A percentile compares a stretch with the other conserved stretches of the same genome.
Conservation (phyloP, 2,797 vertebrate species). For the Onychomys arenicola region DNA sequence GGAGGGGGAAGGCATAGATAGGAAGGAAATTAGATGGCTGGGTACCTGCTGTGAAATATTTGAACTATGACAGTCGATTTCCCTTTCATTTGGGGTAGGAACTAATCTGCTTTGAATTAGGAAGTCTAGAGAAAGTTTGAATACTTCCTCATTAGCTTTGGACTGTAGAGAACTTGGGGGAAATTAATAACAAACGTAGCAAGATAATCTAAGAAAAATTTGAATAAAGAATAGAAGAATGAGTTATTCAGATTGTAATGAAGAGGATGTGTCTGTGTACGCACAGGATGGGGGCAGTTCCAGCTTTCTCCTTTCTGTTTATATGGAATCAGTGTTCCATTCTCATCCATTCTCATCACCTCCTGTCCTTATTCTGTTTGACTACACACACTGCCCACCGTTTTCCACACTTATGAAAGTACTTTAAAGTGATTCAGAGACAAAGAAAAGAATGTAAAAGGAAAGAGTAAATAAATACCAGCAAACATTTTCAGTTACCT, state of each 20-base stretch:
- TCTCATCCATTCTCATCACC: not conserved
- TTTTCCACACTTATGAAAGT: not conserved
- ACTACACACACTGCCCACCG: not conserved
- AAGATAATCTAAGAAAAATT: not conserved
- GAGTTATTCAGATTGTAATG: not conserved
- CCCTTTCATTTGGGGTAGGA: slow-evolving; percentile 48
- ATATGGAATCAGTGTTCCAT: not conserved
- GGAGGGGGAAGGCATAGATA: not conserved
- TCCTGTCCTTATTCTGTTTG: not conserved
- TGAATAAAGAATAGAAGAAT: not conserved
- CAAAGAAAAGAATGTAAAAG: not conserved
- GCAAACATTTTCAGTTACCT: not conserved
- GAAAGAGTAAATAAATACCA: not conserved
- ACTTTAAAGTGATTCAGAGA: not conserved
- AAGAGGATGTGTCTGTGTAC: not conserved
- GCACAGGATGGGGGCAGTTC: not conserved
- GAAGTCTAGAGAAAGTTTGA: slow-evolving; percentile 55
- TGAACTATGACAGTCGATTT: slow-evolving; percentile 66
- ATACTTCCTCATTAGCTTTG: slow-evolving; percentile 1
- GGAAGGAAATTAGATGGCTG: slow-evolving; percentile 26
- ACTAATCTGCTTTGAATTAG: slow-evolving; percentile 58
- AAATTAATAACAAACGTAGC: slow-evolving; percentile 47
- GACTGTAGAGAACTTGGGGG: slow-evolving; percentile 4
- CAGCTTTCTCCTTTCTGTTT: not conserved
- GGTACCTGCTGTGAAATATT: slow-evolving; percentile 12